These are phyloP conservation scores for Sesamia inferens DNA, from an alignment of 2,888 invertebrate genomes.

Conservation along the genomic window DNA sequence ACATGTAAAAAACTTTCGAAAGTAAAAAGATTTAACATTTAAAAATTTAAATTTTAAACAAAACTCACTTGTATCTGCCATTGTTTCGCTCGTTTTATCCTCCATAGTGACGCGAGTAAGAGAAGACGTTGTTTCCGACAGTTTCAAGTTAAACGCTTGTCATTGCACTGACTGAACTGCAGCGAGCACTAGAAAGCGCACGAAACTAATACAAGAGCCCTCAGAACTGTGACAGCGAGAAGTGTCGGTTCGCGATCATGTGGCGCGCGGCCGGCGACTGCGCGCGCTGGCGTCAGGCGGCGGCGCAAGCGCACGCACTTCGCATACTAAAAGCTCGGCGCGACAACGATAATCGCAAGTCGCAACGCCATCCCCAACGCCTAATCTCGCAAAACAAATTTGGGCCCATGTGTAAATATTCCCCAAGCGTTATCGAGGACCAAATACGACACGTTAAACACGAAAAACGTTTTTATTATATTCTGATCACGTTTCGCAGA, in stretches of 20 bases:
- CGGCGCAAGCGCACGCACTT: constrained; percentile 84
- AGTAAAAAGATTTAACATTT: constrained; percentile 22
- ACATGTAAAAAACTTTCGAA: constrained; percentile 27
- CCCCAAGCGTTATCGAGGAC: constrained; percentile 78
- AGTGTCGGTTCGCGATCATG: constrained; percentile 78
- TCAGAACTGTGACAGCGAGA: constrained; percentile 76
- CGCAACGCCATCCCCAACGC: constrained; percentile 76
- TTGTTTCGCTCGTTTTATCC: constrained; percentile 71
- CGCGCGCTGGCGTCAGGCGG: constrained; percentile 82
- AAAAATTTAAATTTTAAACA: constrained; percentile 55
- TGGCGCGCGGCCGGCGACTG: constrained; percentile 71
- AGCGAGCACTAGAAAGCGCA: constrained; percentile 81
- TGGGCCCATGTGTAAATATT: constrained; percentile 82
- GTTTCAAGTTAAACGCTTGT: constrained; percentile 73
- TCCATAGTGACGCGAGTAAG: constrained; percentile 61
- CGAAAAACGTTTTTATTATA: constrained; percentile 78
- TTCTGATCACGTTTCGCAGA: constrained; percentile 74
- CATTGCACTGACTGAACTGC: constrained; percentile 84
- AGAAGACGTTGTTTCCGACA: constrained; percentile 63
- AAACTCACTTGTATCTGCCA: constrained; percentile 77
- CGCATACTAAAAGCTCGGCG: constrained; percentile 87
- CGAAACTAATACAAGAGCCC: constrained; percentile 78
- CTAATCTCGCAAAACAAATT: constrained; percentile 83
- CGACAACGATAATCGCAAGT: constrained; percentile 83
- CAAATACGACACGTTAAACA: constrained; percentile 80